Evolutionary conservation across 2,888 invertebrate species (phyloP).

Genomic region (Sinodicranocentrus sp.): DNA sequence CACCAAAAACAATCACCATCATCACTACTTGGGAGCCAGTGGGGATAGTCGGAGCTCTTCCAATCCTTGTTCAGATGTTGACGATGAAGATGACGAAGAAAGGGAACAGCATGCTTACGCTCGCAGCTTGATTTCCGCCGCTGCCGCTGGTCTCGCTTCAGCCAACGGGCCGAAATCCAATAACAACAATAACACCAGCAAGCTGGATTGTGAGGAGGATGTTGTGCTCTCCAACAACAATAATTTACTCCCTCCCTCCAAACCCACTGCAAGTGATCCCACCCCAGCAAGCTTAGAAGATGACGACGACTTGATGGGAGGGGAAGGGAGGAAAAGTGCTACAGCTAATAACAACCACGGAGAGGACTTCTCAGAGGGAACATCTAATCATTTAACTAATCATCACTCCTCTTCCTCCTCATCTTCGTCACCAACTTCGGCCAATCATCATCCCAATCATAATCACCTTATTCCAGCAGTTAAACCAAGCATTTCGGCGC

Average conservation of each 20-base stretch:
- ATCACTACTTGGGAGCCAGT: constrained; percentile 48
- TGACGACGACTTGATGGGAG: neutral
- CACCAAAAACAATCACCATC: constrained; percentile 76
- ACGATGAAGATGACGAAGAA: constrained; percentile 72
- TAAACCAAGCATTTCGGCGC: constrained; percentile 76
- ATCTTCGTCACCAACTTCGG: constrained; percentile 39
- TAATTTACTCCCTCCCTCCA: constrained; percentile 19
- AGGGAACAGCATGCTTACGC: constrained; percentile 59
- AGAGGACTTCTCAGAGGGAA: constrained; percentile 38
- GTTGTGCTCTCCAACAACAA: constrained; percentile 48
- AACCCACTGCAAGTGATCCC: neutral
- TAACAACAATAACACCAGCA: constrained; percentile 42
- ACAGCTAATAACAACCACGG: constrained; percentile 42
- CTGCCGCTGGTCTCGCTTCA: constrained; percentile 62
- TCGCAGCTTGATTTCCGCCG: constrained; percentile 54
- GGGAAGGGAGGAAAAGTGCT: constrained; percentile 15
- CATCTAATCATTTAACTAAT: constrained; percentile 67
- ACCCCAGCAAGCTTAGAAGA: constrained; percentile 19
- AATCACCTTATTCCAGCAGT: constrained; percentile 74
- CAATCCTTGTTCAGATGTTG: constrained; percentile 74
- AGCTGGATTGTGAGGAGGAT: constrained; percentile 30
- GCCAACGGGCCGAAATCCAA: constrained; percentile 42
- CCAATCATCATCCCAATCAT: constrained; percentile 68
- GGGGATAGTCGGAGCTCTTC: constrained; percentile 73
- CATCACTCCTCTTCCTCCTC: constrained; percentile 39